A percentile compares a stretch with the other conserved stretches of the same genome.
Evolutionary conservation across 2,797 vertebrate genomes (phyloP).

Genomic region (Schizothorax lantsangensis): DNA sequence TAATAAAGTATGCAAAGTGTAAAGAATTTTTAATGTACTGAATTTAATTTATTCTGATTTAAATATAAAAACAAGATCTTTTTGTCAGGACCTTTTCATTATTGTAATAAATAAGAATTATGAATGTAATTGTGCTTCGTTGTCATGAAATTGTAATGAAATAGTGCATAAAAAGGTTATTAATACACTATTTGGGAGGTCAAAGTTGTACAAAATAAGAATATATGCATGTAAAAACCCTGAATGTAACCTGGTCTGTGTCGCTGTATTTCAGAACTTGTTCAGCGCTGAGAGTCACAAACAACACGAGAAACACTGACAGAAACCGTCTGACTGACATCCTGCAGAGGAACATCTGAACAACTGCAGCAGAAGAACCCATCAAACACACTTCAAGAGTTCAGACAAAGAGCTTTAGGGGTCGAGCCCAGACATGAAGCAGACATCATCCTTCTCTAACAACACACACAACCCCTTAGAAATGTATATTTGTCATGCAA

Average conservation of each 20-base stretch:
- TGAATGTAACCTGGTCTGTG: constrained; percentile 26
- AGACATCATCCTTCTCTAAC: not conserved
- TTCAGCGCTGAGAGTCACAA: constrained; percentile 13
- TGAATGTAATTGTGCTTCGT: not conserved
- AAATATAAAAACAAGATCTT: not conserved
- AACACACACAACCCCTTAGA: not conserved
- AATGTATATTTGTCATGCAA: not conserved
- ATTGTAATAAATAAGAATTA: not conserved
- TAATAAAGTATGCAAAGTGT: not conserved
- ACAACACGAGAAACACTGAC: constrained; percentile 35
- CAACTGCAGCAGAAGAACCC: not conserved
- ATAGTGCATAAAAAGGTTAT: not conserved
- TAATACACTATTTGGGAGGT: not conserved
- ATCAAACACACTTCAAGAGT: constrained; percentile 11
- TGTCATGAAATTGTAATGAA: not conserved
- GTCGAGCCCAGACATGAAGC: constrained; percentile 42
- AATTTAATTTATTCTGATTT: not conserved
- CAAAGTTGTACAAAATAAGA: not conserved
- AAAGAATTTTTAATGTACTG: not conserved
- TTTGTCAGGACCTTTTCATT: not conserved
- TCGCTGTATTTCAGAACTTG: not conserved
- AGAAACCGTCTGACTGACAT: constrained; percentile 41
- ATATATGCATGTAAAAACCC: not conserved
- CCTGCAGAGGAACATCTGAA: constrained; percentile 16
- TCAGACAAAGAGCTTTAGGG: constrained; percentile 25